These are phyloP conservation scores for Sanderia malayensis DNA, from an alignment of 30 jellyfish, hydroid and myxozoan species.

Conservation along the genomic window DNA sequence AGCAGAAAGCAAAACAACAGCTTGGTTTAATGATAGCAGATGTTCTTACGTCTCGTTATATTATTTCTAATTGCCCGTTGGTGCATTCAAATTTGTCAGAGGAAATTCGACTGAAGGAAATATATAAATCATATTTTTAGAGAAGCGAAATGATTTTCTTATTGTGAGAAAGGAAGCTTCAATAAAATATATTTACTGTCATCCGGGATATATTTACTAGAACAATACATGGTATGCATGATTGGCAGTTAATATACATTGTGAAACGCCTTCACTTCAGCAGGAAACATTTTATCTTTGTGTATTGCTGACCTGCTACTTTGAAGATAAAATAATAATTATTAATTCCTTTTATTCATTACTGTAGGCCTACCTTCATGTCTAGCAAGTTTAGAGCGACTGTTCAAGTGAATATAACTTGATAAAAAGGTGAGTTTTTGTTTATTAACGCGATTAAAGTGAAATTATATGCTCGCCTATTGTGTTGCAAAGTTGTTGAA, in stretches of 20 bases:
- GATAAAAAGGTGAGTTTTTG: neutral
- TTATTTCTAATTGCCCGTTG: too few relatives aligned
- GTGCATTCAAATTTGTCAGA: too few relatives aligned
- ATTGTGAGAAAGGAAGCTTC: neutral
- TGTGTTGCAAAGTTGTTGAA: neutral
- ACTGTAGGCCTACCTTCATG: neutral
- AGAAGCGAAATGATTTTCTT: neutral
- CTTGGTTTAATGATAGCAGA: too few relatives aligned
- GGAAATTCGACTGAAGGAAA: too few relatives aligned
- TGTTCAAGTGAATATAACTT: neutral
- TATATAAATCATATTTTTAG: too few relatives aligned
- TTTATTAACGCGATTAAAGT: too few relatives aligned
- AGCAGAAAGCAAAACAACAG: too few relatives aligned
- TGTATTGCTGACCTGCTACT: neutral
- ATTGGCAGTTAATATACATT: conserved; percentile 71
- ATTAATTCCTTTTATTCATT: neutral
- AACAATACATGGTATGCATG: conserved; percentile 72
- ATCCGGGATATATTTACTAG: conserved; percentile 62
- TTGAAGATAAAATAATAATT: neutral
- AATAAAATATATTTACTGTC: conserved; percentile 1
- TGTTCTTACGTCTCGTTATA: too few relatives aligned
- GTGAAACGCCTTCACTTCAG: conserved; percentile 72
- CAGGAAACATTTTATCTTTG: conserved; percentile 36
- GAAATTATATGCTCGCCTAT: neutral
- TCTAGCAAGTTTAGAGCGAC: neutral